A percentile compares a stretch with the other conserved stretches of the same genome.
phyloP scores from a whole-genome alignment of 2,888 invertebrate genomes.

The Idaea straminata region DNA sequence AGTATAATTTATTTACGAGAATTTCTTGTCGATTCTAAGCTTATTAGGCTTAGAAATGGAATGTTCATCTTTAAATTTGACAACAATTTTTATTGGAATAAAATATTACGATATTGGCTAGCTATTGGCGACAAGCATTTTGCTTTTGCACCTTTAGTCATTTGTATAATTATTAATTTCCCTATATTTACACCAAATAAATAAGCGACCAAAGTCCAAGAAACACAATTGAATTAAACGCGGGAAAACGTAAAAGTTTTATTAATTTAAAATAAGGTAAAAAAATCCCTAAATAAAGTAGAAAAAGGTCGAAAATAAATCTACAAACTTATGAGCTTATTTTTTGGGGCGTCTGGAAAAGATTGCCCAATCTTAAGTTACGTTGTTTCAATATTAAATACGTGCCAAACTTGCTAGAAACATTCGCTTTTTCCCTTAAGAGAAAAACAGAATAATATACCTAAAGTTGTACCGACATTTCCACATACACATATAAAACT shows the following conservation, averaged over 20 bases:
- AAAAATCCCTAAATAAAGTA: background rate
- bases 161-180: background rate
- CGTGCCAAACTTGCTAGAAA: background rate
- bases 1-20: no score
- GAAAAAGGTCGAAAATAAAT: background rate
- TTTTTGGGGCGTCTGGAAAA: background rate
- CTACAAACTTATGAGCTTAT: background rate
- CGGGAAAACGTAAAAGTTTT: background rate
- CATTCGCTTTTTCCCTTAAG: background rate
- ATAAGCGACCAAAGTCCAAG: background rate
- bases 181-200: background rate
- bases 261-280: background rate
- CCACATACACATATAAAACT: no score
- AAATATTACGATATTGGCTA: no score
- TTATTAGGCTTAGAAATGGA: no score
- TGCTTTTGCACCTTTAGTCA: no score
- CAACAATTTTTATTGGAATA: no score
- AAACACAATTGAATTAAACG: background rate
- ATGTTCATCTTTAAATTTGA: no score
- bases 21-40: no score
- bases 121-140: no score
- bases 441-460: background rate
- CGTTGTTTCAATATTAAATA: slow-evolving; percentile 1
- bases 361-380: background rate
- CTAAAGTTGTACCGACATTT: no score